A percentile compares a stretch with the other conserved stretches of the same genome.
phyloP scores from a whole-genome alignment of 2,888 invertebrate species.

The Molorchus minor region DNA sequence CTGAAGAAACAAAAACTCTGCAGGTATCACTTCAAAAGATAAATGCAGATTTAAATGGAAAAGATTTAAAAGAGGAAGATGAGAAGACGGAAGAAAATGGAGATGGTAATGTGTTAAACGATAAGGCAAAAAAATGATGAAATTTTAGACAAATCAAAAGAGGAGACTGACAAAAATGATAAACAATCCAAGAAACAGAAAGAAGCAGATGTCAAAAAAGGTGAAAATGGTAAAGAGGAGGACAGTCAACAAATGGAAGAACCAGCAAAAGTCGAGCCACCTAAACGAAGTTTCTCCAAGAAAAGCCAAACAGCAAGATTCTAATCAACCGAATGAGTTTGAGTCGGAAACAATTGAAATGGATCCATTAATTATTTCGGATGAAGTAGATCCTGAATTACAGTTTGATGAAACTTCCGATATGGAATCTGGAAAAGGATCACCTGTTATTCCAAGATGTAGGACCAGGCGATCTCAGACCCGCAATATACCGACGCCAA shows the following conservation, averaged over 20 bases:
- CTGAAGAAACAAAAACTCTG: slow-evolving; percentile 32
- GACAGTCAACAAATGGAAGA: slow-evolving; percentile 10
- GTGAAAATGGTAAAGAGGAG: slow-evolving; percentile 2
- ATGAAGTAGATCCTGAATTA: slow-evolving; percentile 55
- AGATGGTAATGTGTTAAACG: background rate
- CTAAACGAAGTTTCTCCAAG: slow-evolving; percentile 10
- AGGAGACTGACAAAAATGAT: slow-evolving; percentile 18
- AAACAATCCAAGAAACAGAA: slow-evolving; percentile 14
- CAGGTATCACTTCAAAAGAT: slow-evolving; percentile 27
- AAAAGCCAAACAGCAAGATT: slow-evolving; percentile 9
- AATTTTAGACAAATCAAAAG: slow-evolving; percentile 18
- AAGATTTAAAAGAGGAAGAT: slow-evolving; percentile 21
- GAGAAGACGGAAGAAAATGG: slow-evolving; percentile 22
- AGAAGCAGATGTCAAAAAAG: slow-evolving; percentile 8
- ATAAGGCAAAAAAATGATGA: slow-evolving; percentile 23
- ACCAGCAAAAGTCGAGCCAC: too few relatives aligned
- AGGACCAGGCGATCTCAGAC: slow-evolving; percentile 58
- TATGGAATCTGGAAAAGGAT: slow-evolving; percentile 53
- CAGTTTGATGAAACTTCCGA: slow-evolving; percentile 58
- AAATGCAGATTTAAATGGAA: slow-evolving; percentile 27
- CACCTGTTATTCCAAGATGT: slow-evolving; percentile 55
- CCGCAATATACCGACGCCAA: slow-evolving; percentile 58
- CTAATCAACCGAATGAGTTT: slow-evolving; percentile 3
- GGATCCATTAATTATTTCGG: slow-evolving; percentile 52
- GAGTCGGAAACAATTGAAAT: slow-evolving; percentile 45